Base-by-base conservation (phyloP, 2,888 invertebrate genomes). In the Molorchus minor region DNA sequence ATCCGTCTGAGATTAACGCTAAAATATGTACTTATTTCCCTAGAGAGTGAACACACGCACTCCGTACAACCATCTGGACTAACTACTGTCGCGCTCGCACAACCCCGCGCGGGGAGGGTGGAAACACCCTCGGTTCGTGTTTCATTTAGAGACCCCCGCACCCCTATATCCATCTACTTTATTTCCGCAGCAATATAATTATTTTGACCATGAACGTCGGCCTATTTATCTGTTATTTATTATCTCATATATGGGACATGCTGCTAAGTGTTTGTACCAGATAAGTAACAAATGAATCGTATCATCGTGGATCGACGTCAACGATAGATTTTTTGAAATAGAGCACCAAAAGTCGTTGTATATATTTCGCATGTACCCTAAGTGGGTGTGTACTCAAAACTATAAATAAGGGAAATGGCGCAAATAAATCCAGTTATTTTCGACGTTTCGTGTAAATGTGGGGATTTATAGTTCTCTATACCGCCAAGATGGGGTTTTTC, bases 361-460 rank as follows among this genome's bases (percentile, higher is more conserved):
- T 41, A 52, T 41, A 25, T 52, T 49, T 33, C 21, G 56, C 57
- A 53, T 54, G 58, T 65, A 62, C 60, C 58, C 62, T 55, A 58
- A 62, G 61, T 74, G 75, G 77, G 76, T 72, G 77, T 76, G 74
- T 72, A 70, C 71, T 67, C 63, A 66, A 69, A 72, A 73, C 76
- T 73, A 77, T 78, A 77, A 78, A 78, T 78, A 76, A 77, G 73
- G 67, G 73, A 74, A 76, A 75, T 70, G 73, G 71, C 69, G 69
- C 69, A 69, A 73, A 77, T 77, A 75, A 76, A 76, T 75, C 76
- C 70, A 71, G 74, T 76, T 71, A 71, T 60, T 73, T 72, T 70
- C 68, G 71, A 73, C 74, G 63, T 70, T 72, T 68, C 70, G 66
- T 67, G 71, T 73, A 73, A 74, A 74, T 62, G 65, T 58, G 51